phyloP scores from a whole-genome alignment of 2,113 vertebrate species.

The Diadophis punctatus region DNA sequence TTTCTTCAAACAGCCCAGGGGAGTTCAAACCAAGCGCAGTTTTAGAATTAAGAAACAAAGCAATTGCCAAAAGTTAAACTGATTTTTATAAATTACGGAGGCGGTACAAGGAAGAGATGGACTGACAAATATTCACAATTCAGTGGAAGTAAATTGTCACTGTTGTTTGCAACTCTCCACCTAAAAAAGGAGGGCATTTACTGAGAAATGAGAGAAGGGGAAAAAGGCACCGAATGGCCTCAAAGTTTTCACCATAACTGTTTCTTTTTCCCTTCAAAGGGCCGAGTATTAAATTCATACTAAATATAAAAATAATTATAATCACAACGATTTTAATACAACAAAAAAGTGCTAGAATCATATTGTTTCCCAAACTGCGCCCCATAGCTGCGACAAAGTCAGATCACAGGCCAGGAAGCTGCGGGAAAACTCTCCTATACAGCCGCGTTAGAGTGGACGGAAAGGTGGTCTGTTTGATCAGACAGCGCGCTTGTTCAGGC shows the following conservation, averaged over 20 bases:
- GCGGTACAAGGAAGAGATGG: constrained; percentile 56
- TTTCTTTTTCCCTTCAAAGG: constrained; percentile 1
- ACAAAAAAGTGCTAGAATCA: constrained; percentile 76
- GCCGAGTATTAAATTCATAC: constrained; percentile 70
- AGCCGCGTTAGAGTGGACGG: not conserved
- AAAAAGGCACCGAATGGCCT: constrained; percentile 37
- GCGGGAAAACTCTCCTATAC: not conserved
- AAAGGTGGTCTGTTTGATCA: not conserved
- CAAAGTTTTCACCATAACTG: constrained; percentile 39
- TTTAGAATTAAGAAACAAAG: constrained; percentile 51
- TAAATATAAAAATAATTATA: constrained; percentile 72
- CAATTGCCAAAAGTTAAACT: constrained; percentile 51
- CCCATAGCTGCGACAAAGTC: not conserved
- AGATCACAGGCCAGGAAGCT: not conserved
- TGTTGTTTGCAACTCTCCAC: constrained; percentile 66
- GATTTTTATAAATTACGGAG: constrained; percentile 79
- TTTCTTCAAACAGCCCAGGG: not conserved
- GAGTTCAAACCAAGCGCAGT: not conserved
- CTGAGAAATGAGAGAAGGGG: constrained; percentile 12
- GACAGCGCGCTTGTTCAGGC: not conserved
- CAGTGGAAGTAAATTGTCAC: constrained; percentile 65
- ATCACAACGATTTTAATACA: constrained; percentile 71
- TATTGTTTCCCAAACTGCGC: not conserved
- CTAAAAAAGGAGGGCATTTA: constrained; percentile 1
- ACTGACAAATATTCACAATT: constrained; percentile 71